A percentile compares a stretch with the other conserved stretches of the same genome.
phyloP scores from a whole-genome alignment of 2,888 invertebrate species.

The Tortrix viridana region DNA sequence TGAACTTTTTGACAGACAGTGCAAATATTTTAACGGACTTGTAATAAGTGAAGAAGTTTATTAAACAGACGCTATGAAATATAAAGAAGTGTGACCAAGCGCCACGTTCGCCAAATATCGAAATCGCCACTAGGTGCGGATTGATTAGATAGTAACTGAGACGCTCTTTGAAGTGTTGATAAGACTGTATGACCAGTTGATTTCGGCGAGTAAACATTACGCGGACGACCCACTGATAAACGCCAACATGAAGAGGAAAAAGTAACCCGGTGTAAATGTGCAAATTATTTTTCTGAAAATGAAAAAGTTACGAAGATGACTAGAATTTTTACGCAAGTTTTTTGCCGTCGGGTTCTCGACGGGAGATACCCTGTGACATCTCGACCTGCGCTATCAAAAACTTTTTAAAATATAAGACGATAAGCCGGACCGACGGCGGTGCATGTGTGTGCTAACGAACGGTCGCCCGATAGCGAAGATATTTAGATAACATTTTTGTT shows the following conservation, averaged over 20 bases:
- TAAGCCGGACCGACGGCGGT: conserved; percentile 81
- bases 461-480: conserved; percentile 65
- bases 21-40: conserved; percentile 58
- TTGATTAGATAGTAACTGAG: conserved; percentile 78
- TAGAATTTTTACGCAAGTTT: conserved; percentile 56
- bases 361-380: conserved; percentile 65
- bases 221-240: conserved; percentile 58
- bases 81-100: conserved; percentile 62
- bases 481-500: conserved; percentile 71
- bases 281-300: conserved; percentile 52
- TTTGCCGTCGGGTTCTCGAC: conserved; percentile 71
- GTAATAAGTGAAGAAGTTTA: conserved; percentile 68
- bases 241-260: conserved; percentile 79
- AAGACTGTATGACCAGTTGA: conserved; percentile 73
- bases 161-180: conserved; percentile 78
- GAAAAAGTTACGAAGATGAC: conserved; percentile 69
- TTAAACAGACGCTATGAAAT: conserved; percentile 49
- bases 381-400: conserved; percentile 70
- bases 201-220: conserved; percentile 66
- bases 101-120: conserved; percentile 61
- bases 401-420: conserved; percentile 68
- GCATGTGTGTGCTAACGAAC: conserved; percentile 75
- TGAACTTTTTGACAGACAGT: conserved; percentile 53
- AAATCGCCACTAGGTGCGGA: conserved; percentile 75
- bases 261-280: conserved; percentile 57